Evolutionary conservation across 2,113 vertebrate species (phyloP), one percentile per base, ranked within the genome.

Genomic region (Thunnus maccoyii): DNA sequence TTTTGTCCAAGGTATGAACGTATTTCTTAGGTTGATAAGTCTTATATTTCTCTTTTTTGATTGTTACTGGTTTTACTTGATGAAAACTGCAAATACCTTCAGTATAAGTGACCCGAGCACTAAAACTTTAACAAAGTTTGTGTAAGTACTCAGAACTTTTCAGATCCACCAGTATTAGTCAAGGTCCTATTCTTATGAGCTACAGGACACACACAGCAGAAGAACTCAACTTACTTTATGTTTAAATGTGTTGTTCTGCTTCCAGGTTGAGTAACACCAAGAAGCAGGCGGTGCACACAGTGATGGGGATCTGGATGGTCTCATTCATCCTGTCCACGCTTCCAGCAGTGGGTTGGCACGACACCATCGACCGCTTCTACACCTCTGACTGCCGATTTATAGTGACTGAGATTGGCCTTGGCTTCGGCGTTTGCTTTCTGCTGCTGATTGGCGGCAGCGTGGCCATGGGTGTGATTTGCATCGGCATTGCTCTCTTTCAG

Each of bases 271-370:
- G 97, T 92, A 98, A 98, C 30, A 95, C 97, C 57, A 97, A 96
- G 95, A 98, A 98, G 90, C 97, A 98, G 92, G 97, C 97, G 0
- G 96, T 98, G 7, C 97, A 98, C 90, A 98, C 97, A 0, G 96
- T 98, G 72, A 97, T 98, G 97, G 97, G 97, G 36, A 97, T 98
- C 92, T 98, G 97, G 97, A 98, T 97, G 97, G 97, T 97, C 63
- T 98, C 97, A 51, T 98, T 98, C 91, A 96, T 97, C 87, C 93
- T 98, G 61, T 98, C 97, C 5, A 97, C 97, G 0, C 94, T 98
- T 80, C 97, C 97, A 0, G 97, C 97, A 0, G 97, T 98, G 18
- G 97, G 97, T 72, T 98, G 97, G 97, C 97, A 98, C 0, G 96
- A 98, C 94, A 97, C 97, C 4, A 94, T 91, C 0, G 89, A 97